phyloP scores from a whole-genome alignment of 2,113 vertebrate species.

The Mormyrus iriodes region DNA sequence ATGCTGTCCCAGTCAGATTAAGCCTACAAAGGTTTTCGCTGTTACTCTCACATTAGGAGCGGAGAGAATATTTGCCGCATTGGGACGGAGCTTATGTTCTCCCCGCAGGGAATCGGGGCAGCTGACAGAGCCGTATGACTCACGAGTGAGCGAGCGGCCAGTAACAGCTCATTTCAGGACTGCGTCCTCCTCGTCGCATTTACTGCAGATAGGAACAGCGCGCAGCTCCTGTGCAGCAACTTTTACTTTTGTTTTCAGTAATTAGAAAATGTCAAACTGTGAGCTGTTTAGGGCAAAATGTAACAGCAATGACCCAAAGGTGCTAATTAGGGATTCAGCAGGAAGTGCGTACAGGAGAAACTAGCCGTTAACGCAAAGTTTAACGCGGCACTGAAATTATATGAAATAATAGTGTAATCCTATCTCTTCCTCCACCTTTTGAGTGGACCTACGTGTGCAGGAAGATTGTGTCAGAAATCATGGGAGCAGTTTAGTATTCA shows the following conservation, averaged over 20 bases:
- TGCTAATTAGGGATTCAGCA: neutral
- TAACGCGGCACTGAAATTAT: neutral
- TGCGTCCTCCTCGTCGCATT: conserved; percentile 42
- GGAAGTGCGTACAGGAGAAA: neutral
- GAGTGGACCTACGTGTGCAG: neutral
- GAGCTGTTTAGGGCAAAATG: neutral
- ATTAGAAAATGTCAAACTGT: conserved; percentile 8
- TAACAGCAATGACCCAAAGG: neutral
- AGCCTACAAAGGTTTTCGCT: conserved; percentile 46
- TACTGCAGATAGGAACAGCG: conserved; percentile 24
- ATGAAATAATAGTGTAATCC: neutral
- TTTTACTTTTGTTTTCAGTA: neutral
- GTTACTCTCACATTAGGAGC: conserved; percentile 58
- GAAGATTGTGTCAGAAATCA: neutral
- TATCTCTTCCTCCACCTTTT: neutral
- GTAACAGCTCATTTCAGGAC: conserved; percentile 57
- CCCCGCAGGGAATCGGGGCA: conserved; percentile 53
- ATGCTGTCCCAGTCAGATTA: conserved; percentile 38
- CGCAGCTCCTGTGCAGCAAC: neutral
- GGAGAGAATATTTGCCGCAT: conserved; percentile 52
- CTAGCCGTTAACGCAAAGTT: neutral
- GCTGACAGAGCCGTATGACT: conserved; percentile 53
- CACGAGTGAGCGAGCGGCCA: conserved; percentile 50
- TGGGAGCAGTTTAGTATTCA: neutral
- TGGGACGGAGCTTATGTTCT: conserved; percentile 62